A percentile compares a stretch with the other conserved stretches of the same genome.
Evolutionary conservation across 2,113 vertebrate species (phyloP).

Genomic region (Clupea harengus): DNA sequence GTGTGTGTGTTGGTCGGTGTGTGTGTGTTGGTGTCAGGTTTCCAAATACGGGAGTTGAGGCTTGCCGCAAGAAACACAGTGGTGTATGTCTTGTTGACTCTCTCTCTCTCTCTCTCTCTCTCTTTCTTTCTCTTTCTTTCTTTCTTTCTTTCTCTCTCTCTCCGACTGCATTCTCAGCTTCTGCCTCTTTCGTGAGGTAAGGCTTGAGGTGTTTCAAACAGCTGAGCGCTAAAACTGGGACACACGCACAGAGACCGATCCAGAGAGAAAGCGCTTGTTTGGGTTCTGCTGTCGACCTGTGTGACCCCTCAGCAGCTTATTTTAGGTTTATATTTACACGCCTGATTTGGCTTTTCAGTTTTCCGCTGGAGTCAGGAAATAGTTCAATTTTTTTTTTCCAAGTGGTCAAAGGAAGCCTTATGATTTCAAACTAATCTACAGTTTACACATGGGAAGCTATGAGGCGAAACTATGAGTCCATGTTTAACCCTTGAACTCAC

Average conservation of each 20-base stretch:
- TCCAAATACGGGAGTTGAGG: neutral
- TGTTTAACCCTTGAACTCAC: no score
- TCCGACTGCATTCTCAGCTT: neutral
- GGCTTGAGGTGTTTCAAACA: neutral
- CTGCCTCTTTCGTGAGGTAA: neutral
- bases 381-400: neutral
- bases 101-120: neutral
- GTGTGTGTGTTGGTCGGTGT: conserved; percentile 25
- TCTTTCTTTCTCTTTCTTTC: neutral
- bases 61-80: neutral
- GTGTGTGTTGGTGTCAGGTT: neutral
- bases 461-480: no score
- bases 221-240: neutral
- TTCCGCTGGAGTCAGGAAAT: neutral
- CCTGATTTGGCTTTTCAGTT: neutral
- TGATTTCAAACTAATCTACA: neutral
- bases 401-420: neutral
- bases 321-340: neutral
- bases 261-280: neutral
- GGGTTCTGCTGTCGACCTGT: neutral
- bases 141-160: neutral
- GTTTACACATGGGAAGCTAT: neutral
- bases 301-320: neutral
- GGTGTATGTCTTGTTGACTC: neutral
- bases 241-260: neutral